phyloP scores from a whole-genome alignment of 2,888 invertebrate species.

The Andrena bucephala region DNA sequence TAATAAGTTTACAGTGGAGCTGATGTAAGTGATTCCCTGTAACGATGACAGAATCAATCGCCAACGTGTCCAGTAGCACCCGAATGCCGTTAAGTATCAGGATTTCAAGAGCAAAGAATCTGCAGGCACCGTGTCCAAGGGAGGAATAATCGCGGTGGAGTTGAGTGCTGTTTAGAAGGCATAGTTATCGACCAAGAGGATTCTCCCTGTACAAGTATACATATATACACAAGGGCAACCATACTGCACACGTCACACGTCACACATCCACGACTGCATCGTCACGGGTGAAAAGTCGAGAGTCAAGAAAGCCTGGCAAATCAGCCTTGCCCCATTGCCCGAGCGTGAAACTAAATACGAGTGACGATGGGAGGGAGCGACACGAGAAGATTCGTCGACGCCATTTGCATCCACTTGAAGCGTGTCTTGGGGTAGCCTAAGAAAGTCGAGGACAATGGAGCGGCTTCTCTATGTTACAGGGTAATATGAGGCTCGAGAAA shows the following conservation, averaged over 20 bases:
- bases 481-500: conserved; percentile 82
- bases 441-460: conserved; percentile 84
- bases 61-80: conserved; percentile 67
- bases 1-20: neutral
- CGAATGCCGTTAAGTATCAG: conserved; percentile 78
- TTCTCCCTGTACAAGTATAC: conserved; percentile 15
- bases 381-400: conserved; percentile 4
- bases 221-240: neutral
- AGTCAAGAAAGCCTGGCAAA: conserved; percentile 9
- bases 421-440: conserved; percentile 78
- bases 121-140: conserved; percentile 82
- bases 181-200: conserved; percentile 35
- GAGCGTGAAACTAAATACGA: neutral
- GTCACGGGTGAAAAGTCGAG: neutral
- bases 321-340: no score
- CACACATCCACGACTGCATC: neutral
- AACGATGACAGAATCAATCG: conserved; percentile 38
- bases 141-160: conserved; percentile 83
- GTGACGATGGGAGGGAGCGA: neutral
- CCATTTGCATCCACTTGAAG: neutral
- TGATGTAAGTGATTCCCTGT: neutral
- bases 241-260: neutral
- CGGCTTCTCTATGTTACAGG: conserved; percentile 84
- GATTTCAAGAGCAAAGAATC: conserved; percentile 80
- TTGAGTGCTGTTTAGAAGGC: conserved; percentile 74